These are phyloP conservation scores for Pristionchus arcanus DNA, from an alignment of 2,888 invertebrate species.

Conservation along the genomic window DNA sequence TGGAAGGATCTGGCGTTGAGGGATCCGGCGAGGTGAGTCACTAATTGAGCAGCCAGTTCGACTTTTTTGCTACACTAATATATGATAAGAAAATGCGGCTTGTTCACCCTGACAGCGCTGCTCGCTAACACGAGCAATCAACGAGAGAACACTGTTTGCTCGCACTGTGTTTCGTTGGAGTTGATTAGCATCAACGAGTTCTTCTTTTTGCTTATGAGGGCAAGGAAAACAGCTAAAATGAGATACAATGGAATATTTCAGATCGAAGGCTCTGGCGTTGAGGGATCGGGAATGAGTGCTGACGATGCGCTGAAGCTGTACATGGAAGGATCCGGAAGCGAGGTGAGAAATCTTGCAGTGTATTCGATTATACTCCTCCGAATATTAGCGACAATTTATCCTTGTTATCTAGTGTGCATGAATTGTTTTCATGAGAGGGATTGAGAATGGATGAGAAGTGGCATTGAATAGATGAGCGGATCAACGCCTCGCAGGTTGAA, in stretches of 20 bases:
- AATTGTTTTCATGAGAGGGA: too few relatives aligned
- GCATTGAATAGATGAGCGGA: neutral
- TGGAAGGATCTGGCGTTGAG: conserved; percentile 10
- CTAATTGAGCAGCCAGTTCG: neutral
- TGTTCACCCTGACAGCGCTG: too few relatives aligned
- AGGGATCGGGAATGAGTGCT: neutral
- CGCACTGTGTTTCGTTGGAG: neutral
- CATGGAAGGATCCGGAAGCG: neutral
- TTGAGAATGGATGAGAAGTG: too few relatives aligned
- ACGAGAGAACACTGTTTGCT: too few relatives aligned
- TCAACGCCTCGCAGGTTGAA: neutral
- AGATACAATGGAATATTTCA: neutral
- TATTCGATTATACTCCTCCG: neutral
- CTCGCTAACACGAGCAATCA: too few relatives aligned
- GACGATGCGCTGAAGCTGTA: neutral
- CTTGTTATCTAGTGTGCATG: too few relatives aligned
- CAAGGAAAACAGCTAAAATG: too few relatives aligned
- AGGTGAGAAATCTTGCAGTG: neutral
- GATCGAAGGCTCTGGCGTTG: neutral
- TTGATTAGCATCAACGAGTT: neutral
- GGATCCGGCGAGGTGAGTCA: neutral
- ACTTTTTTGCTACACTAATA: too few relatives aligned
- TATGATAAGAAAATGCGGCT: too few relatives aligned
- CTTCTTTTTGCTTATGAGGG: too few relatives aligned
- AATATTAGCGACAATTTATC: too few relatives aligned